These are phyloP conservation scores for Burhinus oedicnemus DNA, from an alignment of 2,113 vertebrate genomes.

Conservation along the genomic window DNA sequence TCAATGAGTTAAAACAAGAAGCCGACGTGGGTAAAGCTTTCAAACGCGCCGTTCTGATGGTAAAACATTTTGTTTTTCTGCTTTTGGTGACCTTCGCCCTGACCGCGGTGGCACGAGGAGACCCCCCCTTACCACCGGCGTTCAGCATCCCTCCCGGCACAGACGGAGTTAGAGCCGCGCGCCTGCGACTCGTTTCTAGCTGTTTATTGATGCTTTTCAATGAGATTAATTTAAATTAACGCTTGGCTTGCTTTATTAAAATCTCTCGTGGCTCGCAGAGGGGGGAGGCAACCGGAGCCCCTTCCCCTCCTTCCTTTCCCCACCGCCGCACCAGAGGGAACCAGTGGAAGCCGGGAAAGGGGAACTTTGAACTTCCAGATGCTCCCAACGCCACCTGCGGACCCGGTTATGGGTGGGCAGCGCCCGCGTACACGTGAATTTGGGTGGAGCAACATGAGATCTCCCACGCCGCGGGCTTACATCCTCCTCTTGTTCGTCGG, in stretches of 20 bases:
- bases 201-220: background rate
- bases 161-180: rapidly evolving
- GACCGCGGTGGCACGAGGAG: rapidly evolving
- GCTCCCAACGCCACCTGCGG: too few species aligned
- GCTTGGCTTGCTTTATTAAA: background rate
- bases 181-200: background rate
- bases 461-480: too few species aligned
- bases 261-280: too few species aligned
- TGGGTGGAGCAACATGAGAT: too few species aligned
- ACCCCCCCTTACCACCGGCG: too few species aligned
- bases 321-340: too few species aligned
- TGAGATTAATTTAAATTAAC: background rate
- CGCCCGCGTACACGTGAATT: rapidly evolving
- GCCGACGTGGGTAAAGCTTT: rapidly evolving
- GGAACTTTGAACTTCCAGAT: background rate
- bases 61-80: too few species aligned
- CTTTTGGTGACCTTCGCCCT: too few species aligned
- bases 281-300: background rate
- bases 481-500: rapidly evolving
- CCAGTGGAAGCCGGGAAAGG: too few species aligned
- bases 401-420: too few species aligned
- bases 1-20: background rate
- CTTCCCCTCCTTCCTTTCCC: background rate
- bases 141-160: too few species aligned
- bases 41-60: rapidly evolving